phyloP scores from a whole-genome alignment of 1,140 invertebrate species.

The Philopotamus ludificatus region DNA sequence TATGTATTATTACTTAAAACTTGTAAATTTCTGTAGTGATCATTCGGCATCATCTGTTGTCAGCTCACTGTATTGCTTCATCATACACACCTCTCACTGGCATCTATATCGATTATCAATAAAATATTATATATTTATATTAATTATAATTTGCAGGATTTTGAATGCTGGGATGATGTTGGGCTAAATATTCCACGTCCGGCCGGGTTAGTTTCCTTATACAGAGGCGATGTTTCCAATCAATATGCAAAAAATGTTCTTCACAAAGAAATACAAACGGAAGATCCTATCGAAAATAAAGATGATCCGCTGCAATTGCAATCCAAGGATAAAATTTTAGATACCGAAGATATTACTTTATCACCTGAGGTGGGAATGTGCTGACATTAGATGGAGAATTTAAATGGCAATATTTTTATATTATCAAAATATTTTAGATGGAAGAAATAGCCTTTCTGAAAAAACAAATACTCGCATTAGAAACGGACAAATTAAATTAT shows the following conservation, averaged over 20 bases:
- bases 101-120: background rate
- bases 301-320: background rate
- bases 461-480: slow-evolving; percentile 55
- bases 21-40: background rate
- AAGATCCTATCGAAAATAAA: slow-evolving; percentile 41
- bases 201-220: slow-evolving; percentile 72
- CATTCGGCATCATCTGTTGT: no score
- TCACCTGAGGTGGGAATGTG: no score
- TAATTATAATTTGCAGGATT: slow-evolving; percentile 62
- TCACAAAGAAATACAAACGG: slow-evolving; percentile 50
- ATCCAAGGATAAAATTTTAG: slow-evolving; percentile 9
- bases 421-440: slow-evolving; percentile 46
- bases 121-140: no score
- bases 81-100: no score
- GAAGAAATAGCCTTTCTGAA: slow-evolving; percentile 59
- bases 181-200: slow-evolving; percentile 84
- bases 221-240: slow-evolving; percentile 63
- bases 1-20: slow-evolving; percentile 43
- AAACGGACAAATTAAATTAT: slow-evolving; percentile 60
- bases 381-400: no score
- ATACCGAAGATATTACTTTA: no score
- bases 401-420: slow-evolving; percentile 34
- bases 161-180: slow-evolving; percentile 94
- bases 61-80: no score
- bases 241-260: slow-evolving; percentile 11